These are phyloP conservation scores for Watsonalla cultraria DNA, from an alignment of 2,888 invertebrate genomes.

Conservation along the genomic window DNA sequence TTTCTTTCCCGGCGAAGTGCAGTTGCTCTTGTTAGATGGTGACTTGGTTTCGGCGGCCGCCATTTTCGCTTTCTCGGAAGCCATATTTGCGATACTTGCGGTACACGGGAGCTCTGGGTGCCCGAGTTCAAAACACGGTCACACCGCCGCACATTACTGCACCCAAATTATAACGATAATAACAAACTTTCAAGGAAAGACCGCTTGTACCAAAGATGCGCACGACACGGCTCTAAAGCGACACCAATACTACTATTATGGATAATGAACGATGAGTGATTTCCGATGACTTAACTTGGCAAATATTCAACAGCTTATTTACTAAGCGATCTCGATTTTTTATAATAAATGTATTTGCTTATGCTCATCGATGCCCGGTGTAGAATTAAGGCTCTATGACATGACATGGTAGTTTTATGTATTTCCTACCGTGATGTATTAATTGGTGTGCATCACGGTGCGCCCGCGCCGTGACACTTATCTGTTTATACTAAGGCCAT, in stretches of 20 bases:
- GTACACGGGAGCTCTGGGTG: conserved; percentile 36
- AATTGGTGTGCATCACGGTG: conserved; percentile 43
- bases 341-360: neutral
- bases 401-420: conserved; percentile 34
- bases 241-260: conserved; percentile 41
- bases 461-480: conserved; percentile 30
- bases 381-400: neutral
- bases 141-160: conserved; percentile 61
- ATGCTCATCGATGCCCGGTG: neutral
- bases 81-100: conserved; percentile 54
- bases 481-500: conserved; percentile 20
- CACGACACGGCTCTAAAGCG: conserved; percentile 49
- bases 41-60: conserved; percentile 68
- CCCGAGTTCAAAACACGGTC: conserved; percentile 45
- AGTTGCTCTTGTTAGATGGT: conserved; percentile 69
- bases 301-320: conserved; percentile 58
- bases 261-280: conserved; percentile 63
- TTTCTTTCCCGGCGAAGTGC: conserved; percentile 74
- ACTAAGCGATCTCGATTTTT: conserved; percentile 21
- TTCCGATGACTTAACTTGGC: conserved; percentile 55
- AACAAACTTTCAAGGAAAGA: conserved; percentile 4
- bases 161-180: conserved; percentile 2
- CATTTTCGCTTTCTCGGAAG: conserved; percentile 73
- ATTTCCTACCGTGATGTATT: conserved; percentile 43
- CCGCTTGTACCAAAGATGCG: conserved; percentile 18